Base-by-base conservation (phyloP, 2,797 vertebrate genomes). In the Thunnus albacares region DNA sequence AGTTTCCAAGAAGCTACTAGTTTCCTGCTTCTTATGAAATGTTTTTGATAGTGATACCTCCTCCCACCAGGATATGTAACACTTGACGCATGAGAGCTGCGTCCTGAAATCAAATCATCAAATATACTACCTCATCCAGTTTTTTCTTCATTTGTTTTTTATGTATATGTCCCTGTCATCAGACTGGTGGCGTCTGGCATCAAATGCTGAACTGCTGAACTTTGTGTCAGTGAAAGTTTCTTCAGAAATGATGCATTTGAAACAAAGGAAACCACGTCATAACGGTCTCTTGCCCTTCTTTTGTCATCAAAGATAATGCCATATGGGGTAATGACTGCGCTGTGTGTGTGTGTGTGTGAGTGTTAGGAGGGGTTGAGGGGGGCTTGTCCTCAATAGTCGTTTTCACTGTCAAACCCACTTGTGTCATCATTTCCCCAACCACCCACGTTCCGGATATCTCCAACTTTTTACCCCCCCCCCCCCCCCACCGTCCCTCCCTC, bases 351-450 rank as follows among this genome's bases (percentile, higher is more conserved):
- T 20, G 6, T 69, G 33, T 9, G 6, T 69, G 33, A 7, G 55
- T 57, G 51, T 53, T 4, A 2, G 26, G 41, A 5, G 53, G 58
- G 13, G 64, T 35, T 0, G 2, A 28, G 26, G 26, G 58, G 73
- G 64, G 68, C 43, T 60, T 24, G 57, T 56, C 60, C 71, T 87
- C 69, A 83, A 80, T 81, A 38, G 70, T 45, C 43, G 53, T 83
- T 83, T 87, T 72, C 77, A 49, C 58, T 80, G 47, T 60, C 61
- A 51, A 58, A 11, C 65, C 20, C 52, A n/a, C 47, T 72, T 51
- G 71, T 81, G 86, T 86, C 85, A 86, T 84, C 84, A 90, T 89
- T 89, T 90, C 88, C 89, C 57, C 68, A 75, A 26, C 80, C 82
- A 45, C 89, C 89, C 92, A 89, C 89, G 17, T 20, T 57, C 85